These are phyloP conservation scores for Drosophila nigrodunni DNA, from an alignment of 1,140 invertebrate species.

Conservation along the genomic window DNA sequence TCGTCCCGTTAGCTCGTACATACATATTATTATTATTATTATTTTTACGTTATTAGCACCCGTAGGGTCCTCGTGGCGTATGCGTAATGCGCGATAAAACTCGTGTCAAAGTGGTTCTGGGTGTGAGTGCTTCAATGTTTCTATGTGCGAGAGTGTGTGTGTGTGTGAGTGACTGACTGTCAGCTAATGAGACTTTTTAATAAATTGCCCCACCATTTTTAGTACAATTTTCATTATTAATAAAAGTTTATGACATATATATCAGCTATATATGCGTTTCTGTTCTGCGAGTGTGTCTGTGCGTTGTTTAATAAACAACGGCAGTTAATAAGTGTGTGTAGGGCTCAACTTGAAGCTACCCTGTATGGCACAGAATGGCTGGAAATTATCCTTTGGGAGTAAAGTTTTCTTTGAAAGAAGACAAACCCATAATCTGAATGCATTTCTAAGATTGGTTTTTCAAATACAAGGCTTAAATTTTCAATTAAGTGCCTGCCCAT, in stretches of 20 bases:
- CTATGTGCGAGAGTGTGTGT: conserved; percentile 17
- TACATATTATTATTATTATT: conserved; percentile 67
- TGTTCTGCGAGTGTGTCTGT: conserved; percentile 42
- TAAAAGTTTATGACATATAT: conserved; percentile 81
- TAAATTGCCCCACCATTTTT: conserved; percentile 78
- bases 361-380: conserved; percentile 1
- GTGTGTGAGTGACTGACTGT: conserved; percentile 32
- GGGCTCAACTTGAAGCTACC: conserved; percentile 1
- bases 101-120: conserved; percentile 21
- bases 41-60: conserved; percentile 80
- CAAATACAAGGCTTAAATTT: too few species aligned
- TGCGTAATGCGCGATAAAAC: conserved; percentile 78
- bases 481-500: too few species aligned
- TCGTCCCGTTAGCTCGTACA: conserved; percentile 8
- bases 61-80: conserved; percentile 75
- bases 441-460: too few species aligned
- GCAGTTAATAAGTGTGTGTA: neutral
- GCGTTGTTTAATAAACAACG: conserved; percentile 65
- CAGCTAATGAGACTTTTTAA: conserved; percentile 82
- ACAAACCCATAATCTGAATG: too few species aligned
- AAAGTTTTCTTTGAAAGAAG: too few species aligned
- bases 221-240: conserved; percentile 83
- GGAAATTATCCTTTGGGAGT: neutral
- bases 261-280: conserved; percentile 49
- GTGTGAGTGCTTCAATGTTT: conserved; percentile 11